Evolutionary conservation across 2,113 vertebrate species (phyloP).

Genomic region (Chaetura pelagica): DNA sequence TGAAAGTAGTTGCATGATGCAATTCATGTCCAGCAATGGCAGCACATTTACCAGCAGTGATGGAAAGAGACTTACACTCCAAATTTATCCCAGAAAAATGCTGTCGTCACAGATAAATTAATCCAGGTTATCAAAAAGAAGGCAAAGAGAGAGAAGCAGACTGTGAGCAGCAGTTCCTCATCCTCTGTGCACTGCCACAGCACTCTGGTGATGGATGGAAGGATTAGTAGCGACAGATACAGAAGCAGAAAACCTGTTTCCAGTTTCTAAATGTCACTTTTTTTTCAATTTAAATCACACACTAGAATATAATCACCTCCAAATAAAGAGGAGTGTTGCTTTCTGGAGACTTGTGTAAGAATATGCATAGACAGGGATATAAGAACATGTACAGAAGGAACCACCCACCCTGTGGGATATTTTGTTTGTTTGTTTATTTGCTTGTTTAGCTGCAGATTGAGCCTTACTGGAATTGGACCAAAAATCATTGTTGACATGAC

Average conservation of each 20-base stretch:
- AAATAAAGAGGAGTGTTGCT: neutral
- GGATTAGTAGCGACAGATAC: neutral
- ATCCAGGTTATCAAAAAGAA: neutral
- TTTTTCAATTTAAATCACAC: neutral
- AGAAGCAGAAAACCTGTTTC: neutral
- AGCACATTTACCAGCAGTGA: neutral
- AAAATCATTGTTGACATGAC: neutral
- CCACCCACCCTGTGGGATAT: neutral
- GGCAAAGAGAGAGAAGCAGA: neutral
- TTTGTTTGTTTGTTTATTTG: neutral
- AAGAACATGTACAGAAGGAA: neutral
- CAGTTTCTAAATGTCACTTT: neutral
- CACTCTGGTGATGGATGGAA: neutral
- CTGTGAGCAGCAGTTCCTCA: neutral
- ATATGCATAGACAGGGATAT: neutral
- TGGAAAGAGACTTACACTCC: neutral
- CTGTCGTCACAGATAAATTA: neutral
- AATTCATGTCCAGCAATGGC: neutral
- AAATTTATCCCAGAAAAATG: neutral
- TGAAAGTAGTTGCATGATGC: conserved; percentile 8
- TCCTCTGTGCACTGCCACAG: neutral
- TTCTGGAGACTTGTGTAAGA: neutral
- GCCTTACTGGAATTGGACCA: neutral
- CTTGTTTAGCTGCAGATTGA: neutral
- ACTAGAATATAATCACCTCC: neutral